Base-by-base conservation (phyloP, 2,888 invertebrate genomes). In the Cryptosula pallasiana region DNA sequence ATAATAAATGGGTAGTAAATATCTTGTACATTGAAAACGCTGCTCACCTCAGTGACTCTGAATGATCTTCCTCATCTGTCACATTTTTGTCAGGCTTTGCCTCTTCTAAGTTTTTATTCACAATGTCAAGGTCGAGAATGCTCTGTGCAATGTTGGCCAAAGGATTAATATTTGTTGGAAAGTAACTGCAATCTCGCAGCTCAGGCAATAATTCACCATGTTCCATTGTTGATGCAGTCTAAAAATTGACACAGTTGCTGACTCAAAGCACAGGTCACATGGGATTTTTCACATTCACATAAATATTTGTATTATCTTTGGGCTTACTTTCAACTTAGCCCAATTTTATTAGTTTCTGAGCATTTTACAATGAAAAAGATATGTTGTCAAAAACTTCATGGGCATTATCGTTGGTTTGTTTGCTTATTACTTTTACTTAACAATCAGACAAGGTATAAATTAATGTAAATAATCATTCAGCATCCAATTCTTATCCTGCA, bases 21-120 rank as follows among this genome's bases (percentile, higher is more conserved):
- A n/a, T n/a, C n/a, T n/a, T n/a, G n/a, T n/a, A n/a, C n/a, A n/a
- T n/a, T n/a, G n/a, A n/a, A n/a, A n/a, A n/a, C n/a, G n/a, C n/a
- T n/a, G 32, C 2, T 32, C 34, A 63, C 63, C 63, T 27, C 9
- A 63, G 2, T 29, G 63, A 63, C n/a, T 63, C 63, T 63, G 63
- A 29, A n/a, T 63, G 16, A 1, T 63, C 63, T 13, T 13, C 63
- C 2, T 63, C 63, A 13, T 63, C 63, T 13, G 13, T 32, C 9
- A 13, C 16, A 9, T 2, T 1, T 32, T 5, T 57, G 5, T 57
- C 57, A 9, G 5, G 57, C 5, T 23, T 57, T 57, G 20, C 25
- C 25, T 57, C 25, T 13, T 25, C 45, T 13, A 5, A 5, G 20
- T 27, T 25, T 32, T 27, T 3, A 13, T 27, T 25, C 9, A 63